These are phyloP conservation scores for Acanthurus lineatus DNA, from an alignment of 2,797 vertebrate genomes.

Conservation along the genomic window DNA sequence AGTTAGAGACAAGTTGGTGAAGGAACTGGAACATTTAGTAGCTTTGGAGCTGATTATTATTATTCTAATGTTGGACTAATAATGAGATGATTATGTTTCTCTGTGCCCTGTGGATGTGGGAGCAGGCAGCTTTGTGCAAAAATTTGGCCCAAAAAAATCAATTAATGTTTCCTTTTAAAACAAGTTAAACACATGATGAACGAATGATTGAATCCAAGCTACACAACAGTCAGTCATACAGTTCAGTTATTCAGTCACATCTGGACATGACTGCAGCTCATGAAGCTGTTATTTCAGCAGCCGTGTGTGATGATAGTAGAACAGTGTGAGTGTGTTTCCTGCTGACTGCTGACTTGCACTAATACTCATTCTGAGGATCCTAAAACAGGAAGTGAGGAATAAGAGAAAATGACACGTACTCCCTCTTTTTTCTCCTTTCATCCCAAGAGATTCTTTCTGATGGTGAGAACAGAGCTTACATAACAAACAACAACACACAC, in stretches of 20 bases:
- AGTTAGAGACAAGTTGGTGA: background rate
- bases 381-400: conserved; percentile 75
- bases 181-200: background rate
- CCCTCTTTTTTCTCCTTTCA: conserved; percentile 43
- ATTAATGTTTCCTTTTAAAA: conserved; percentile 25
- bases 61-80: background rate
- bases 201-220: background rate
- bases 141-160: background rate
- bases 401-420: conserved; percentile 56
- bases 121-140: background rate
- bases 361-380: conserved; percentile 56
- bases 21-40: background rate
- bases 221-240: conserved; percentile 3
- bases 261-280: conserved; percentile 34
- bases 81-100: background rate
- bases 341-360: conserved; percentile 70
- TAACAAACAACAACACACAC: conserved; percentile 75
- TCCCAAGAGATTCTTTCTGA: conserved; percentile 62
- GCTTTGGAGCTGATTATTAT: too few species aligned
- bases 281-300: conserved; percentile 50
- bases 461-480: conserved; percentile 77
- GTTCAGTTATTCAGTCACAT: conserved; percentile 16
- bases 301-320: conserved; percentile 49
- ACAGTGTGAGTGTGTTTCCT: conserved; percentile 59
- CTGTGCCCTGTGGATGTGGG: background rate